Conservation (phyloP, 2,888 invertebrate species). For the Lasioglossum figueresi region DNA sequence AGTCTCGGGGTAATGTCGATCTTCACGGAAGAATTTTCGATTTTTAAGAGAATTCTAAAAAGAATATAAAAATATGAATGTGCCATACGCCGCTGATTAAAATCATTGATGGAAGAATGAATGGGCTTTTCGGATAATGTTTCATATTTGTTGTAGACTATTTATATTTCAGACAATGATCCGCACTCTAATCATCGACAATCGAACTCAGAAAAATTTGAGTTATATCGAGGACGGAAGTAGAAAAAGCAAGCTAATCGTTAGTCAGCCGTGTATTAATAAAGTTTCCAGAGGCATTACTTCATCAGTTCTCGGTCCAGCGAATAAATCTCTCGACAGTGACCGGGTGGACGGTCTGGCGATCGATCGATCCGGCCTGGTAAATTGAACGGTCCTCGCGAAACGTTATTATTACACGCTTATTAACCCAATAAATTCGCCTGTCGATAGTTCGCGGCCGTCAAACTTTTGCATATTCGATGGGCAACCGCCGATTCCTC, state of each 20-base stretch:
- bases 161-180: background rate
- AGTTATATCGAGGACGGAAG: too few relatives aligned
- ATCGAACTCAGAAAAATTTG: background rate
- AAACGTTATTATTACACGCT: conserved; percentile 52
- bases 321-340: conserved; percentile 28
- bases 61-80: background rate
- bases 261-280: background rate
- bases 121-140: too few relatives aligned
- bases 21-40: background rate
- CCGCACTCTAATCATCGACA: background rate
- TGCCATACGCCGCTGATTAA: background rate
- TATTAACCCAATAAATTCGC: conserved; percentile 56
- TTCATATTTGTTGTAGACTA: too few relatives aligned
- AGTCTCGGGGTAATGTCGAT: background rate
- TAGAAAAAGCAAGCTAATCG: background rate
- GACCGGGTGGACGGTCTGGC: background rate
- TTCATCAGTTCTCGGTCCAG: background rate
- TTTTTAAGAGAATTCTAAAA: background rate
- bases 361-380: conserved; percentile 27
- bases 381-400: conserved; percentile 30
- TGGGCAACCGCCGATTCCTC: conserved; percentile 17
- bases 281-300: conserved; percentile 8
- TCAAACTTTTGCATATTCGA: conserved; percentile 52
- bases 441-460: conserved; percentile 39
- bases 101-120: background rate